Percentiles rank a stretch among this genome's conserved stretches.
These are phyloP conservation scores for Phortica okadai DNA, from an alignment of 2,888 invertebrate genomes.

Conservation along the genomic window DNA sequence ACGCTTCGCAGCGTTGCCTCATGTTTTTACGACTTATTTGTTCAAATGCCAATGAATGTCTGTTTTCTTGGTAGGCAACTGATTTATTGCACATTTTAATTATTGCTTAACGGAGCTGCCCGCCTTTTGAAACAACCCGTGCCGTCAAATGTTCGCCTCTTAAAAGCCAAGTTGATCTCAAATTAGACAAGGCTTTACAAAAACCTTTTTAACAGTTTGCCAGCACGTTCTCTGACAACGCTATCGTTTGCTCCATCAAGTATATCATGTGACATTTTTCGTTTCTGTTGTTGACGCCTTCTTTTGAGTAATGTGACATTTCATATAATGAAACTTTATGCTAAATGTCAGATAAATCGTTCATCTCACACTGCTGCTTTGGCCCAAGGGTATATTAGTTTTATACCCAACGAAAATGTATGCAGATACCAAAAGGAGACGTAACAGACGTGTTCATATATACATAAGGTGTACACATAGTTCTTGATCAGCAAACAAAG, in stretches of 20 bases:
- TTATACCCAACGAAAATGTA: neutral
- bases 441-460: too few relatives aligned
- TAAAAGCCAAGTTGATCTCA: neutral
- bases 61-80: neutral
- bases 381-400: neutral
- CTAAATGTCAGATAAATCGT: constrained; percentile 32
- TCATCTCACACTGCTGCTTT: neutral
- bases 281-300: neutral
- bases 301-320: constrained; percentile 26
- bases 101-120: neutral
- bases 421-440: too few relatives aligned
- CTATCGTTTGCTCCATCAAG: neutral
- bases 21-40: constrained; percentile 12
- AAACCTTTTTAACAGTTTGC: neutral
- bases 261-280: neutral
- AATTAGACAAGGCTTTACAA: neutral
- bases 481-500: too few relatives aligned
- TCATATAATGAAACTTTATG: constrained; percentile 29
- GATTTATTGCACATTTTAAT: neutral
- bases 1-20: neutral
- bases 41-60: constrained; percentile 13
- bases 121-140: neutral
- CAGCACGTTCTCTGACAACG: constrained; percentile 5
- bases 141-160: neutral
- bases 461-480: too few relatives aligned